Evolutionary conservation across 2,797 vertebrate species (phyloP).

Genomic region (Coregonus ussuriensis): DNA sequence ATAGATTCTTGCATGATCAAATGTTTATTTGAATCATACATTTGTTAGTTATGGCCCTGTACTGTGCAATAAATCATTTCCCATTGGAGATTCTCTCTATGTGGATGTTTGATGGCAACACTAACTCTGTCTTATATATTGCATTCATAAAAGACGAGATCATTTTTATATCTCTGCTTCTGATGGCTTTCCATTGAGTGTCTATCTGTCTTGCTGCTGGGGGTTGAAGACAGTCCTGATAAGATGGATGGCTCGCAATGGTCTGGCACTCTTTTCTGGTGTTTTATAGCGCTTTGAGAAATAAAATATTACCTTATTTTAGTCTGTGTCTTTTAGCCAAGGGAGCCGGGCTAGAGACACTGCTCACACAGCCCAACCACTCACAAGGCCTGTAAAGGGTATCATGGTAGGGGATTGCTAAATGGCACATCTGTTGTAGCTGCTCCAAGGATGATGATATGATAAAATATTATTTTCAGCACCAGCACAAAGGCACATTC

Average conservation of each 20-base stretch:
- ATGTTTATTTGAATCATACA: background rate
- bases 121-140: background rate
- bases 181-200: background rate
- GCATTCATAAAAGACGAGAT: background rate
- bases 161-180: background rate
- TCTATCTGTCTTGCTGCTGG: background rate
- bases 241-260: background rate
- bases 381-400: background rate
- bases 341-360: background rate
- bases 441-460: constrained; percentile 32
- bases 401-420: background rate
- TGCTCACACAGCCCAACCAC: background rate
- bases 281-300: background rate
- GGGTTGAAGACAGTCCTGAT: background rate
- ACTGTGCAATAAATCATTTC: background rate
- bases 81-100: background rate
- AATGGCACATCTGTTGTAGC: constrained; percentile 28
- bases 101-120: background rate
- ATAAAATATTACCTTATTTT: background rate
- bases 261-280: background rate
- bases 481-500: constrained; percentile 29
- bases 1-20: background rate
- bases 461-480: constrained; percentile 34
- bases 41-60: background rate
- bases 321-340: background rate